Conservation (phyloP, 1,140 invertebrate genomes). For the Pseudomyrmex sp. region DNA sequence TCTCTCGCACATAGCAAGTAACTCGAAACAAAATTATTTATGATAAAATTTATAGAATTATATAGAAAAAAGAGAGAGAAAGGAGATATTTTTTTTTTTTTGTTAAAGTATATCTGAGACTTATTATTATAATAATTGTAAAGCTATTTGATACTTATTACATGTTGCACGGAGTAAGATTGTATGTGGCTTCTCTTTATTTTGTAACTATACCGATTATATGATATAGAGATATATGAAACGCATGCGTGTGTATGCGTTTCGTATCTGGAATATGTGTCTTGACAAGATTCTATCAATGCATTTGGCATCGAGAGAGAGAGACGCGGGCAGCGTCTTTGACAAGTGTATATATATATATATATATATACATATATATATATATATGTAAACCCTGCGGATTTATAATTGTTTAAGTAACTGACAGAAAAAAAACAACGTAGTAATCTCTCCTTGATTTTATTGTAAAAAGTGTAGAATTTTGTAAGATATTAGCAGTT, state of each 20-base stretch:
- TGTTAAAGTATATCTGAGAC: no score
- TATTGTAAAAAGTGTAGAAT: constrained; percentile 47
- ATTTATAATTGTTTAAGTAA: no score
- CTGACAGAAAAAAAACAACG: not conserved
- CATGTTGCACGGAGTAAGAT: not conserved
- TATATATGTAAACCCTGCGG: no score
- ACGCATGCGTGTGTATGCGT: constrained; percentile 12
- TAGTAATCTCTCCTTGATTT: constrained; percentile 44
- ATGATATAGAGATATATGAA: constrained; percentile 16
- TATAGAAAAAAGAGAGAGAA: not conserved
- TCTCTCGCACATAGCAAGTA: not conserved
- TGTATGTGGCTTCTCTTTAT: not conserved
- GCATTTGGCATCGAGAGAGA: no score
- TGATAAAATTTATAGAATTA: not conserved
- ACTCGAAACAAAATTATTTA: not conserved
- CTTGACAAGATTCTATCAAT: not conserved
- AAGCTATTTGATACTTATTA: constrained; percentile 33
- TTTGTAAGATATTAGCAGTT: constrained; percentile 48
- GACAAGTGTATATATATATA: no score
- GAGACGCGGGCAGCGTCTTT: no score
- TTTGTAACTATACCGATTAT: constrained; percentile 2
- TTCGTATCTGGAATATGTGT: constrained; percentile 32
- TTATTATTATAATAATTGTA: not conserved
- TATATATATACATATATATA: no score
- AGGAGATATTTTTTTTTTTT: no score